phyloP scores from a whole-genome alignment of 2,113 vertebrate species.

The human region DNA sequence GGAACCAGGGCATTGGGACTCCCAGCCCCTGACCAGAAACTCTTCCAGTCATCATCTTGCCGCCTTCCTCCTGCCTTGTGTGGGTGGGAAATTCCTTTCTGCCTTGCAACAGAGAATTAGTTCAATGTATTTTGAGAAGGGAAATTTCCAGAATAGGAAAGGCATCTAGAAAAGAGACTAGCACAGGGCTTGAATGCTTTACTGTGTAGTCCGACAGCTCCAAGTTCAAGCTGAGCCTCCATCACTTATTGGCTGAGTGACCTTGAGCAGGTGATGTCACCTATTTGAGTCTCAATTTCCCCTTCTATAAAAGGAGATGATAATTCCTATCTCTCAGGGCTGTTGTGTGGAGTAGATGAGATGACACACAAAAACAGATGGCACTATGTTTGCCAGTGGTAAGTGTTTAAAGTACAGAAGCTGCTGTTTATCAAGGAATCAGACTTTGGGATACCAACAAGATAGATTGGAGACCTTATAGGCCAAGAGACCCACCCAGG shows the following conservation, averaged over 20 bases:
- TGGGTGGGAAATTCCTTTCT: conserved; percentile 29
- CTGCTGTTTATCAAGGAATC: not conserved
- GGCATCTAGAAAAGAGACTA: not conserved
- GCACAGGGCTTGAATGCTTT: not conserved
- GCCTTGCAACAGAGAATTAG: not conserved
- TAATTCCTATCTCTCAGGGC: not conserved
- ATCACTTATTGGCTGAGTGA: not conserved
- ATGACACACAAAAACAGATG: not conserved
- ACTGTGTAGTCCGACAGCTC: not conserved
- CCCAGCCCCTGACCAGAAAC: not conserved
- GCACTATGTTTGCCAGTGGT: not conserved
- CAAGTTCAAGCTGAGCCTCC: not conserved
- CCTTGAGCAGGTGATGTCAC: not conserved
- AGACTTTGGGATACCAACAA: not conserved
- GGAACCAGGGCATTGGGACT: not conserved
- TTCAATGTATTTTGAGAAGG: not conserved
- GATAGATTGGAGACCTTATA: not conserved
- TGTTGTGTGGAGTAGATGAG: not conserved
- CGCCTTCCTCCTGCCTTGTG: not conserved
- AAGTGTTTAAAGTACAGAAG: not conserved
- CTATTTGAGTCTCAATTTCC: not conserved
- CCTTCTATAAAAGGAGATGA: not conserved
- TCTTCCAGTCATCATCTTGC: not conserved
- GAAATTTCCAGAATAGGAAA: conserved; percentile 41
- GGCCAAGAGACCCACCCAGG: not conserved